Percentiles rank a stretch among this genome's conserved stretches.
Evolutionary conservation across 1,140 invertebrate species (phyloP).

Genomic region (Contarinia nasturtii): DNA sequence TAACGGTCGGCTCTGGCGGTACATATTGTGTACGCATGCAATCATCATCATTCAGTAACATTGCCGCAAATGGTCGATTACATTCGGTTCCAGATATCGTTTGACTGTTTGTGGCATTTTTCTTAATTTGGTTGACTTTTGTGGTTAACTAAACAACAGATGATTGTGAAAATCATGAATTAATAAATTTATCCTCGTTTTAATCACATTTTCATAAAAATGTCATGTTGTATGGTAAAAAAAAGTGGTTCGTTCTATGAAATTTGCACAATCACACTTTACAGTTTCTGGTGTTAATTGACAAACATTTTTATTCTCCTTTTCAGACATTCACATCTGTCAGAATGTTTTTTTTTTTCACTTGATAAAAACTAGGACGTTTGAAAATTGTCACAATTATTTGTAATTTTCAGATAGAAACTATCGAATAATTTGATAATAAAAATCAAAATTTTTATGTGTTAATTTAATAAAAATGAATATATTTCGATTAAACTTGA

Average conservation of each 20-base stretch:
- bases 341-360: not conserved
- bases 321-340: not conserved
- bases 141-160: not conserved
- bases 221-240: not conserved
- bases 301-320: not conserved
- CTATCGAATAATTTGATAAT: not conserved
- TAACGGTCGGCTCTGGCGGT: slow-evolving; percentile 54
- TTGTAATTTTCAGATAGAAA: not conserved
- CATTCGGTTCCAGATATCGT: not conserved
- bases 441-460: not conserved
- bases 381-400: not conserved
- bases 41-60: not conserved
- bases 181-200: not conserved
- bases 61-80: not conserved
- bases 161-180: not conserved
- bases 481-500: no score
- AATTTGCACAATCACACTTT: not conserved
- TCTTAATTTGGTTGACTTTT: not conserved
- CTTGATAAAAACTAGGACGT: not conserved
- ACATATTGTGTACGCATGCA: not conserved
- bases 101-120: not conserved
- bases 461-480: no score
- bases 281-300: not conserved
- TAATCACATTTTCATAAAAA: not conserved
- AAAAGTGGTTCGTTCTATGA: not conserved